These are phyloP conservation scores for Brachirus orientalis DNA, from an alignment of 2,113 vertebrate species.

Conservation along the genomic window DNA sequence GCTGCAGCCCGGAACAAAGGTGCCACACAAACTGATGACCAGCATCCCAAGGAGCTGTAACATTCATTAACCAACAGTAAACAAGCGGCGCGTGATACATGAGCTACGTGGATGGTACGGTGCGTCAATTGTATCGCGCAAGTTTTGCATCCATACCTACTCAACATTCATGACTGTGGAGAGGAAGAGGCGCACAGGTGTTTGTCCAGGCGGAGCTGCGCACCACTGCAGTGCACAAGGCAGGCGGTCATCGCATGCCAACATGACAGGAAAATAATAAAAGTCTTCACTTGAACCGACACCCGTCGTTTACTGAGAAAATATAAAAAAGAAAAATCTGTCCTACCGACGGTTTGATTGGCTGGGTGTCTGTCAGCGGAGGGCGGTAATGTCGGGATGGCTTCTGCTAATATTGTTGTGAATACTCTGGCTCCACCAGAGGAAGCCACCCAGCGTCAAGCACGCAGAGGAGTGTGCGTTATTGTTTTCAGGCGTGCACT, in stretches of 20 bases:
- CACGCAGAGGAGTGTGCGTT: fast-evolving
- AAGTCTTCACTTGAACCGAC: constrained; percentile 14
- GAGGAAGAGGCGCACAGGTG: constrained; percentile 71
- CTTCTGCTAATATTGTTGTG: constrained; percentile 63
- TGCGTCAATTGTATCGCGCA: constrained; percentile 23
- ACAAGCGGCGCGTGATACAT: neutral
- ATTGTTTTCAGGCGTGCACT: neutral
- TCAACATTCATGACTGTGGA: constrained; percentile 56
- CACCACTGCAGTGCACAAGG: constrained; percentile 71
- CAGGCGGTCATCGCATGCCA: constrained; percentile 45
- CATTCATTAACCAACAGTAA: constrained; percentile 11
- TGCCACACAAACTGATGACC: constrained; percentile 29
- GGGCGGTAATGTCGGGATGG: constrained; percentile 14
- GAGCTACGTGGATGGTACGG: constrained; percentile 21
- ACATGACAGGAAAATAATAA: constrained; percentile 54
- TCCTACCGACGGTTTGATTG: constrained; percentile 1
- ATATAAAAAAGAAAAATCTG: neutral
- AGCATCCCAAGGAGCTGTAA: constrained; percentile 14
- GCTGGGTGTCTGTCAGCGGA: constrained; percentile 7
- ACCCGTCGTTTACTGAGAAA: neutral
- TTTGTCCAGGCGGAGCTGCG: constrained; percentile 70
- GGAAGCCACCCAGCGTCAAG: constrained; percentile 46
- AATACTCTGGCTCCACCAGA: constrained; percentile 52
- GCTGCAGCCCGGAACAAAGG: no score
- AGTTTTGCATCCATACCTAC: constrained; percentile 63